Evolutionary conservation across 1,140 invertebrate species (phyloP).

Genomic region (Ceratina calcarata): DNA sequence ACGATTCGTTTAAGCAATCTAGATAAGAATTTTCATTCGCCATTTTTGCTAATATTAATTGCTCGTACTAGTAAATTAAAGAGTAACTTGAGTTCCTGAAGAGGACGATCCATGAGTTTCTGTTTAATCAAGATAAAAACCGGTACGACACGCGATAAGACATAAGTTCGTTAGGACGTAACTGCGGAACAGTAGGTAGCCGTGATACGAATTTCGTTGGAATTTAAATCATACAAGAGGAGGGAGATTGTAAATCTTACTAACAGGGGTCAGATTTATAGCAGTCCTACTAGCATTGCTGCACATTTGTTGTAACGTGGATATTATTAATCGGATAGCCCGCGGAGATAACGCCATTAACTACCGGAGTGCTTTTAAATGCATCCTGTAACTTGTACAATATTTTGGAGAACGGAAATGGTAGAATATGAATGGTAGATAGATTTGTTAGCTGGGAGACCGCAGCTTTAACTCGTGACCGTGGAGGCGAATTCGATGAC

Average conservation of each 20-base stretch:
- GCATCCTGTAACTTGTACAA: neutral
- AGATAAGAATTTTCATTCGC: too few relatives aligned
- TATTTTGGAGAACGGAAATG: neutral
- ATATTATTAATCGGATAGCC: slow-evolving; percentile 52
- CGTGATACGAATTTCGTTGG: slow-evolving; percentile 44
- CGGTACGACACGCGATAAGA: slow-evolving; percentile 52
- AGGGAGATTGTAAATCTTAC: slow-evolving; percentile 57
- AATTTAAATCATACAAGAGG: slow-evolving; percentile 54
- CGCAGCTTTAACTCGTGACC: slow-evolving; percentile 37
- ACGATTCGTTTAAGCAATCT: too few relatives aligned
- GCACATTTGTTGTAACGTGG: slow-evolving; percentile 9
- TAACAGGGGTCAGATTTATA: slow-evolving; percentile 50
- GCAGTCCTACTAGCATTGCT: slow-evolving; percentile 49
- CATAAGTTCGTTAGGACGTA: slow-evolving; percentile 41
- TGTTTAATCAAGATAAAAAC: too few relatives aligned
- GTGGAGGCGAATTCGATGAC: slow-evolving; percentile 48
- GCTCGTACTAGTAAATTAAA: too few relatives aligned
- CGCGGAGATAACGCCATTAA: slow-evolving; percentile 39
- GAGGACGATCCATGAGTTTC: too few relatives aligned
- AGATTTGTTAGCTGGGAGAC: neutral
- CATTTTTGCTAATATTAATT: too few relatives aligned
- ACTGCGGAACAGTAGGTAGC: slow-evolving; percentile 50
- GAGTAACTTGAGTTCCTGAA: too few relatives aligned
- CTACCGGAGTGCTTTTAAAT: neutral
- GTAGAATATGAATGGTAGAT: too few relatives aligned